Conservation (phyloP, 2,797 vertebrate species). For the Lagorchestes hirsutus region DNA sequence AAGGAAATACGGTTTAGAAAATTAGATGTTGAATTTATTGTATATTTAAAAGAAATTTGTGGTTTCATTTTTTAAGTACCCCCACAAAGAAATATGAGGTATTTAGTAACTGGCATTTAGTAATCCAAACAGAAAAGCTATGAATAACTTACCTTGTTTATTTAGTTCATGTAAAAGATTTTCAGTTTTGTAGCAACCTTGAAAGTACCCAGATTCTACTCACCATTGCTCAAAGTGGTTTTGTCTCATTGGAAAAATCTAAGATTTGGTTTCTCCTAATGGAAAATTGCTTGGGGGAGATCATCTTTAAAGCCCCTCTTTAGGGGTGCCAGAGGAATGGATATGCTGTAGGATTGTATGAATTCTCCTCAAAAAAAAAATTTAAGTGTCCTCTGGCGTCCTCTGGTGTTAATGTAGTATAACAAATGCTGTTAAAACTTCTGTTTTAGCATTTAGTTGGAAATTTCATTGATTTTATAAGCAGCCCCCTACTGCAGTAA, state of each 20-base stretch:
- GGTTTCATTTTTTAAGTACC: background rate
- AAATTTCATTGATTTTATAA: background rate
- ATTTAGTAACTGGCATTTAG: background rate
- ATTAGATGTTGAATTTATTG: background rate
- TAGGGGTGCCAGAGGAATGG: background rate
- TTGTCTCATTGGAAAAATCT: background rate
- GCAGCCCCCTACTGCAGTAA: background rate
- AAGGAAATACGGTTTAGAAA: background rate
- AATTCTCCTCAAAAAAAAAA: background rate
- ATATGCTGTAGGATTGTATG: background rate
- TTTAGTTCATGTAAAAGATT: background rate
- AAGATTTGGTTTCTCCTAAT: background rate
- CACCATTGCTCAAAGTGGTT: background rate
- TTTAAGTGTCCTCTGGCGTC: slow-evolving; percentile 49
- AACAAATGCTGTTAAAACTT: rapidly evolving
- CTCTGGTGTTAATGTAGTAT: slow-evolving; percentile 38
- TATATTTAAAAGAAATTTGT: background rate
- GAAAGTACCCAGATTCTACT: background rate
- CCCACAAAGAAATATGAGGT: background rate
- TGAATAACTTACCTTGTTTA: background rate
- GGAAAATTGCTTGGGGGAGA: background rate
- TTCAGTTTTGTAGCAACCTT: background rate
- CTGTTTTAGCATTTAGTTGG: background rate
- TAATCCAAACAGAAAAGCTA: background rate
- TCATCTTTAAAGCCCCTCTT: background rate